Conservation (phyloP, 2,113 vertebrate genomes). For the Geococcyx californianus region DNA sequence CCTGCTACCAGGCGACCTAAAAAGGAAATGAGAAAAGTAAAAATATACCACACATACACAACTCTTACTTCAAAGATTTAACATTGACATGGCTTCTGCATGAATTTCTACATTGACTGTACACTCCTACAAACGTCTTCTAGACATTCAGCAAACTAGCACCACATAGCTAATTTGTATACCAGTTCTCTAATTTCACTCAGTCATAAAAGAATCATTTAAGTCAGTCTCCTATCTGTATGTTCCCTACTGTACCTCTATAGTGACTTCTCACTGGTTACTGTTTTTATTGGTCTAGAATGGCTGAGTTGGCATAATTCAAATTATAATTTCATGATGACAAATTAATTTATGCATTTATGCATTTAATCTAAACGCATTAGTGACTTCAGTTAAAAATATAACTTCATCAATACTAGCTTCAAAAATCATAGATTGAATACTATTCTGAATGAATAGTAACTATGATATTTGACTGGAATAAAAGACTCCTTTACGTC, state of each 20-base stretch:
- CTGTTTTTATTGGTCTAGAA: not conserved
- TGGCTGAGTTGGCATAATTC: not conserved
- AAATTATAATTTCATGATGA: not conserved
- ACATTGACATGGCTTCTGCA: not conserved
- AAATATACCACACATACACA: not conserved
- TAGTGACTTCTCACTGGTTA: not conserved
- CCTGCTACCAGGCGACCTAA: conserved; percentile 87
- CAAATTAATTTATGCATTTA: too few species aligned
- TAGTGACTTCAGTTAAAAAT: not conserved
- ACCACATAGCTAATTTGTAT: not conserved
- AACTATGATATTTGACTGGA: not conserved
- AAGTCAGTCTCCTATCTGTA: not conserved
- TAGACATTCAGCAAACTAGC: not conserved
- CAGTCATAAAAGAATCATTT: not conserved
- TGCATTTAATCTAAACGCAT: not conserved
- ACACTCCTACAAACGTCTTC: not conserved
- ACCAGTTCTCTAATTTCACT: not conserved
- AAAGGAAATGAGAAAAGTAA: not conserved
- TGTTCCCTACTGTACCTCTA: not conserved
- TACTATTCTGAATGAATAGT: not conserved
- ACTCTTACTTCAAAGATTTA: not conserved
- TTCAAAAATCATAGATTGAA: not conserved
- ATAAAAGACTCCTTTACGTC: not conserved
- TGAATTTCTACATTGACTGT: not conserved
- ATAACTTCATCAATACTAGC: not conserved